A percentile compares a stretch with the other conserved stretches of the same genome.
Conservation (phyloP, 2,113 vertebrate genomes). For the Melanerpes aurifrons region DNA sequence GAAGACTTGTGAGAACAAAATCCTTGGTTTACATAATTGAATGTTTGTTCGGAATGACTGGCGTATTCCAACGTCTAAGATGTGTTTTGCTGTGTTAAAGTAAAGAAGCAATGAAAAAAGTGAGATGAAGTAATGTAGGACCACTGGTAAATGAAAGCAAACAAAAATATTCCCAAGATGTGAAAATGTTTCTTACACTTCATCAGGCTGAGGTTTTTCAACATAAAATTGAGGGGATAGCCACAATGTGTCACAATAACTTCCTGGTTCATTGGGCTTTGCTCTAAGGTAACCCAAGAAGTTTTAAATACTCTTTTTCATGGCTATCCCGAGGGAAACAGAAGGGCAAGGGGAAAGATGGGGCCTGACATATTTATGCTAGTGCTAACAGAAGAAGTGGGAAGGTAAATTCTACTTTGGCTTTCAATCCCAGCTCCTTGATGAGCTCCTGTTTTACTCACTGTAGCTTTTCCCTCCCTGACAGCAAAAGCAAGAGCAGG, state of each 20-base stretch:
- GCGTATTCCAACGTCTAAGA: background rate
- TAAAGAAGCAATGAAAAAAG: background rate
- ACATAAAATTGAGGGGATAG: background rate
- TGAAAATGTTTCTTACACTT: background rate
- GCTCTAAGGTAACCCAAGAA: background rate
- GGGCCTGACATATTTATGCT: background rate
- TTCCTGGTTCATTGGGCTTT: background rate
- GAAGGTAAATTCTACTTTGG: background rate
- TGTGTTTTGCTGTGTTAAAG: background rate
- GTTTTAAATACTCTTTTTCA: background rate
- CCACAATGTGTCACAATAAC: background rate
- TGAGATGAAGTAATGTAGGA: background rate
- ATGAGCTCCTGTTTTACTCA: background rate
- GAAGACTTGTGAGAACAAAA: background rate
- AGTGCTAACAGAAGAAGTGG: background rate
- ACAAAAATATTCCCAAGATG: background rate
- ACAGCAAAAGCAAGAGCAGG: fast-evolving
- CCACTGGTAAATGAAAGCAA: background rate
- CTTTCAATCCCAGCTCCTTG: background rate
- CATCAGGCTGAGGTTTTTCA: background rate
- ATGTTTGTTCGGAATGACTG: background rate
- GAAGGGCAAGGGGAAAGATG: background rate
- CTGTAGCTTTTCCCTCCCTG: background rate
- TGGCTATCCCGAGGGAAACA: background rate
- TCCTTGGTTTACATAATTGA: background rate